phyloP scores from a whole-genome alignment of 2,888 invertebrate genomes.

The Nipponacmea schrenckii region DNA sequence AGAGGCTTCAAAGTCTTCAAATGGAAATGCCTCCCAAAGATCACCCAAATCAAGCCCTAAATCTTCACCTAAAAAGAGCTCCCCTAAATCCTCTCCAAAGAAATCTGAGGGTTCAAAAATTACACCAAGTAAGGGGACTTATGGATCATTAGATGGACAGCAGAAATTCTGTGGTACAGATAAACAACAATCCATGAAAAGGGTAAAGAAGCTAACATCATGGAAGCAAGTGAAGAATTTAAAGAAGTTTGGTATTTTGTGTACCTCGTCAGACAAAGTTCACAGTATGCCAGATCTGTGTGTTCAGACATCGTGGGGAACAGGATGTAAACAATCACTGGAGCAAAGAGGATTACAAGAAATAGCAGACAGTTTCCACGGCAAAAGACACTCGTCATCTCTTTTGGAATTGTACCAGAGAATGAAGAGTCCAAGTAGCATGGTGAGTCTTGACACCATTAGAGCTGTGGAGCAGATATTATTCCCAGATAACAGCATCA shows the following conservation, averaged over 20 bases:
- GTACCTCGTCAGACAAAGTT: conserved; percentile 40
- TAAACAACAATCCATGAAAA: conserved; percentile 14
- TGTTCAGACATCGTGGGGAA: conserved; percentile 23
- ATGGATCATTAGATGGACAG: background rate
- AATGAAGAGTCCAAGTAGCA: conserved; percentile 51
- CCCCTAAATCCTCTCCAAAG: background rate
- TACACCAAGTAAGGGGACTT: background rate
- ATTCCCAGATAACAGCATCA: conserved; percentile 35
- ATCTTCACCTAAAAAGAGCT: background rate
- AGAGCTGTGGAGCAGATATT: conserved; percentile 52
- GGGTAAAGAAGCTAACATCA: conserved; percentile 37
- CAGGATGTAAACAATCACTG: background rate
- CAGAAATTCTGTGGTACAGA: conserved; percentile 6
- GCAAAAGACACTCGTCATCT: conserved; percentile 53
- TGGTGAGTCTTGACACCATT: conserved; percentile 55
- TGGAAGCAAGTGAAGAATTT: conserved; percentile 52
- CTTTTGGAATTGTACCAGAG: conserved; percentile 58
- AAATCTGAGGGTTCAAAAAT: background rate
- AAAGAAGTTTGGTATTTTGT: conserved; percentile 37
- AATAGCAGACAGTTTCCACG: conserved; percentile 51
- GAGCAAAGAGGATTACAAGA: conserved; percentile 24
- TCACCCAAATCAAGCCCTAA: background rate
- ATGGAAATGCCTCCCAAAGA: background rate
- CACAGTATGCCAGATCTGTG: conserved; percentile 54
- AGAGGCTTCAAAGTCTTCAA: background rate